Evolutionary conservation across 2,888 invertebrate species (phyloP).

Genomic region (Drosophila flavopinicola): DNA sequence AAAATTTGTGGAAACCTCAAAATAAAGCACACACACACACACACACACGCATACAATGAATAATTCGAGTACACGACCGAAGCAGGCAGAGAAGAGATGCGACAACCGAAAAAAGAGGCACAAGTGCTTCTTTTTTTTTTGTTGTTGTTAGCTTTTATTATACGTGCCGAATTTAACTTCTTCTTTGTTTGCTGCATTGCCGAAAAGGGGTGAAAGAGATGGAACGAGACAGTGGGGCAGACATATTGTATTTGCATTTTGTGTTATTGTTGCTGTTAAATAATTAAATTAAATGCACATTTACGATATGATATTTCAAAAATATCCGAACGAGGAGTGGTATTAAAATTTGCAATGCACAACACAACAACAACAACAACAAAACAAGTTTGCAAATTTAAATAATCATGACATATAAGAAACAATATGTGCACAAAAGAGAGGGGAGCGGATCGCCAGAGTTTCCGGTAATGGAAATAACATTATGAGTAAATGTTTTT

Average conservation of each 20-base stretch:
- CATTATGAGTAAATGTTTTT: conserved; percentile 26
- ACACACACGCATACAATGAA: conserved; percentile 10
- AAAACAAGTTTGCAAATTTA: conserved; percentile 49
- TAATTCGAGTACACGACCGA: conserved; percentile 29
- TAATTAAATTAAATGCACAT: conserved; percentile 50
- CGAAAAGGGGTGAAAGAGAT: conserved; percentile 14
- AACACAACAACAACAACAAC: too few relatives aligned
- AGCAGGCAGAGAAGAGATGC: conserved; percentile 13
- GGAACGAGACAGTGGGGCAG: conserved; percentile 8
- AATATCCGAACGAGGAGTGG: conserved; percentile 33
- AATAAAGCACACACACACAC: conserved; percentile 40
- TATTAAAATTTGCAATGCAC: conserved; percentile 21
- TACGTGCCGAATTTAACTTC: conserved; percentile 53
- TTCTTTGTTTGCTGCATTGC: conserved; percentile 55
- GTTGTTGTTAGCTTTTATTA: conserved; percentile 4
- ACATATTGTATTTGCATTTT: conserved; percentile 46
- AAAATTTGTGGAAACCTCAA: conserved; percentile 66
- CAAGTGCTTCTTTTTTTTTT: conserved; percentile 57
- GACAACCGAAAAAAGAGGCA: conserved; percentile 36
- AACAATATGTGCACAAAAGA: not conserved
- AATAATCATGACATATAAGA: conserved; percentile 21
- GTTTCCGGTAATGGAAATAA: conserved; percentile 62
- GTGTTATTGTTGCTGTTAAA: conserved; percentile 32
- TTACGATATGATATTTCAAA: conserved; percentile 31
- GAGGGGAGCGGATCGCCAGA: conserved; percentile 6